Evolutionary conservation across 53 echinoderm and acorn worm genomes (phyloP), one percentile per base, ranked within the genome.

Genomic region (Echinarachnius parma): DNA sequence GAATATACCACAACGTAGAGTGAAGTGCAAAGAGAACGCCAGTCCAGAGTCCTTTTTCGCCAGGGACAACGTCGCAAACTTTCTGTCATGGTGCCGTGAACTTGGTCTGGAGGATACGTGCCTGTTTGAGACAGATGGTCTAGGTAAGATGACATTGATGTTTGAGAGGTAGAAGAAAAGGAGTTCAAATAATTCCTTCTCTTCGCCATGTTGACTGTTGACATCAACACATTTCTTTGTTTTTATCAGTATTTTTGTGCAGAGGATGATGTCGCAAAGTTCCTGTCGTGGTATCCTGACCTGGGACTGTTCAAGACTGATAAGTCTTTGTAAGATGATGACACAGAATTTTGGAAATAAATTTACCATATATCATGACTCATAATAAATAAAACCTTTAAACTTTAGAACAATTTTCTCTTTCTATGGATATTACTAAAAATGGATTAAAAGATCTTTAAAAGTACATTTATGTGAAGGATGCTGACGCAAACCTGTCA

Each of bases 231-330:
- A n/a, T n/a, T n/a, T n/a, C n/a, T n/a, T n/a, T n/a, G n/a, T n/a
- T n/a, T n/a, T n/a, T n/a, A n/a, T n/a, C n/a, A 78, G 53, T 94
- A 89, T 32, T 94, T 94, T 79, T 81, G 90, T 42, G 95, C 95
- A 21, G 77, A 90, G 32, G 95, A 94, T 44, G 90, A 94, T 32
- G 87, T 87, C 24, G 95, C 95, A 9, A 90, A 66, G 9, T 94
- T 94, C 74, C 76, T 94, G 4, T 75, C 78, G 16, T 94, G 89
- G 89, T 94, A 90, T 39, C 77, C 87, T 22, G 84, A 83, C 28
- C 70, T 94, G 31, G 95, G 95, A 48, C 82, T 94, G 23, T 94
- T 94, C 82, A 90, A 94, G 76, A 89, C 95, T 0, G 95, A 94
- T 69, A n/a, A 87, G 89, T 23, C 54, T 94, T 22, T 90, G 95